A percentile compares a stretch with the other conserved stretches of the same genome.
These are phyloP conservation scores for Eurystomus glaucurus DNA, from an alignment of 2,797 vertebrate species.

Conservation along the genomic window DNA sequence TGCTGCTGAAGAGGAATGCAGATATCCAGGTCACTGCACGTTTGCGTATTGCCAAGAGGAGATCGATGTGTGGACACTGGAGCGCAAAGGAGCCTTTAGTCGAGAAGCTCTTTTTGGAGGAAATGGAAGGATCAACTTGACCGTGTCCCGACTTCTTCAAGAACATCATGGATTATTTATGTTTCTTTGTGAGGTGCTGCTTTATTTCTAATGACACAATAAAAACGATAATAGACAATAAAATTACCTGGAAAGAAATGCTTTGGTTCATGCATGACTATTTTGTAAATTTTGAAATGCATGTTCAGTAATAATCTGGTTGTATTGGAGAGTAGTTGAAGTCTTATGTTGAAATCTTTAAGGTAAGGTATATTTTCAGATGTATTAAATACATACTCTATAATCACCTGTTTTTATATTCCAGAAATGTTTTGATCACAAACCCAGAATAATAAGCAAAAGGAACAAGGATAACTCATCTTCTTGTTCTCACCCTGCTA, in stretches of 20 bases:
- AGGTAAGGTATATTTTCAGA: background rate
- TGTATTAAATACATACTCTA: background rate
- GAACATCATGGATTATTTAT: slow-evolving; percentile 96
- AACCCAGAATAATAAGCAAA: slow-evolving; percentile 99
- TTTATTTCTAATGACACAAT: background rate
- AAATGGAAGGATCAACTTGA: slow-evolving; percentile 88
- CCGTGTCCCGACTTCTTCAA: slow-evolving; percentile 92
- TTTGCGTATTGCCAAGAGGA: slow-evolving; percentile 99
- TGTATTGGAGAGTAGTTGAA: background rate
- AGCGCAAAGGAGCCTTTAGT: slow-evolving; percentile 95
- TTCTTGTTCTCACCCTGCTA: slow-evolving; percentile 95
- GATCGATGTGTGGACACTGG: slow-evolving; percentile 97
- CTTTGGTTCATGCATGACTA: background rate
- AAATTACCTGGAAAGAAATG: background rate
- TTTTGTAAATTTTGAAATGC: background rate
- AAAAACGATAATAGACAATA: background rate
- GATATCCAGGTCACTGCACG: slow-evolving; percentile 95
- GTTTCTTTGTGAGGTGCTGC: slow-evolving; percentile 94
- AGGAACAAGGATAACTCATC: slow-evolving; percentile 93
- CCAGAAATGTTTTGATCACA: slow-evolving; percentile 99
- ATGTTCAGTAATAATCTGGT: background rate
- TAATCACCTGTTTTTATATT: slow-evolving; percentile 72
- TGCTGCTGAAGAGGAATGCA: slow-evolving; percentile 92
- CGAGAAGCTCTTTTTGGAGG: slow-evolving; percentile 93
- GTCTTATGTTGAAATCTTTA: background rate